phyloP scores from a whole-genome alignment of 2,888 invertebrate species.

The Trissolcus brochymenae region DNA sequence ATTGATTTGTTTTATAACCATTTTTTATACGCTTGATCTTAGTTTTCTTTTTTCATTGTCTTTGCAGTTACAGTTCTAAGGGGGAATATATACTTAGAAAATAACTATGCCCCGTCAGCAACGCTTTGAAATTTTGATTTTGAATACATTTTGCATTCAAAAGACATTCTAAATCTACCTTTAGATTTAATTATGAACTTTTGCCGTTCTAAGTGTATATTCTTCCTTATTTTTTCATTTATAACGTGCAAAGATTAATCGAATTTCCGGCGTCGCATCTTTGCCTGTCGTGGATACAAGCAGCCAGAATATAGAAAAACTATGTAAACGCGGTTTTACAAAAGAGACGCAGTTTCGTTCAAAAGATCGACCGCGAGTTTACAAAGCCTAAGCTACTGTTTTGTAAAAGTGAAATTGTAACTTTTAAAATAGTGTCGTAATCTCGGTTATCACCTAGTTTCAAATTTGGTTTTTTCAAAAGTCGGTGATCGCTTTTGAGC shows the following conservation, averaged over 20 bases:
- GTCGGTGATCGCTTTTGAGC: slow-evolving; percentile 5
- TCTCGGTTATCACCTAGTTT: no score
- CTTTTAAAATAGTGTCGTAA: no score
- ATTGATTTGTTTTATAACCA: slow-evolving; percentile 18
- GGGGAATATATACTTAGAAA: no score
- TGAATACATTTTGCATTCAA: no score
- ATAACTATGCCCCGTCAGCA: no score
- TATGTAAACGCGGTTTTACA: slow-evolving; percentile 66
- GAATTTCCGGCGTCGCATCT: slow-evolving; percentile 11
- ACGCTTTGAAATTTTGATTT: no score
- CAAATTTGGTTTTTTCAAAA: not conserved
- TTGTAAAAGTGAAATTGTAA: slow-evolving; percentile 24
- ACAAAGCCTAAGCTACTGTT: slow-evolving; percentile 4
- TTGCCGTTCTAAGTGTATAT: no score
- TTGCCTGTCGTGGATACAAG: slow-evolving; percentile 60
- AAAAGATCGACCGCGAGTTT: not conserved
- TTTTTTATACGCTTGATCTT: slow-evolving; percentile 16
- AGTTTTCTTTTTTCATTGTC: slow-evolving; percentile 19
- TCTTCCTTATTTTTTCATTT: no score
- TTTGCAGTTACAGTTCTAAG: slow-evolving; percentile 16
- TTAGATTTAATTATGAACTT: no score
- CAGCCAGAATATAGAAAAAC: slow-evolving; percentile 69
- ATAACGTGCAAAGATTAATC: no score
- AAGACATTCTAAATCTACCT: no score
- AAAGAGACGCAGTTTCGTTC: slow-evolving; percentile 37